Evolutionary conservation across 2,888 invertebrate genomes (phyloP).

Genomic region (Chymomyza fuscimana): DNA sequence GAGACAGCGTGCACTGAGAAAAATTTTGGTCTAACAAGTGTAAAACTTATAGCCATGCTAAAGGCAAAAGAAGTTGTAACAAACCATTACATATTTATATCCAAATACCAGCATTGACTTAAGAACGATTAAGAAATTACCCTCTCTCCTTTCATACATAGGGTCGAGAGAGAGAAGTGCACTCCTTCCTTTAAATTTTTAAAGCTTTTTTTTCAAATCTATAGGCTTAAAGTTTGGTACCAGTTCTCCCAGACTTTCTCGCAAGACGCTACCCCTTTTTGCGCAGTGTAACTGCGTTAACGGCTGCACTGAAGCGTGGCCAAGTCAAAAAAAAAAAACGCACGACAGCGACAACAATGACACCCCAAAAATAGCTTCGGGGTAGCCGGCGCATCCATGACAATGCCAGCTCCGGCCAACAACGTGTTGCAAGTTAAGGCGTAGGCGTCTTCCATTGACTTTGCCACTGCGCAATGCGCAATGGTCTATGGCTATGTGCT

Average conservation of each 20-base stretch:
- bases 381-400: constrained; percentile 7
- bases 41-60: too few species aligned
- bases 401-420: constrained; percentile 36
- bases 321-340: constrained; percentile 48
- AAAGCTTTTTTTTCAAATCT: too few species aligned
- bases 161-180: too few species aligned
- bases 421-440: constrained; percentile 52
- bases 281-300: background rate
- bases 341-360: constrained; percentile 64
- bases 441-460: constrained; percentile 21
- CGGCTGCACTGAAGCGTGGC: constrained; percentile 57
- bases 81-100: too few species aligned
- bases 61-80: too few species aligned
- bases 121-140: too few species aligned
- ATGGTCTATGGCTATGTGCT: background rate
- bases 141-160: too few species aligned
- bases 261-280: background rate
- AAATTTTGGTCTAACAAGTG: background rate
- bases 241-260: background rate
- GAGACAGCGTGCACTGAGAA: constrained; percentile 1
- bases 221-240: too few species aligned
- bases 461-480: constrained; percentile 32
- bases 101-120: too few species aligned
- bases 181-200: too few species aligned
- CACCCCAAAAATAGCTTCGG: constrained; percentile 23